Evolutionary conservation across 2,113 vertebrate species (phyloP).

Genomic region (Sinocyclocheilus maitianheensis): DNA sequence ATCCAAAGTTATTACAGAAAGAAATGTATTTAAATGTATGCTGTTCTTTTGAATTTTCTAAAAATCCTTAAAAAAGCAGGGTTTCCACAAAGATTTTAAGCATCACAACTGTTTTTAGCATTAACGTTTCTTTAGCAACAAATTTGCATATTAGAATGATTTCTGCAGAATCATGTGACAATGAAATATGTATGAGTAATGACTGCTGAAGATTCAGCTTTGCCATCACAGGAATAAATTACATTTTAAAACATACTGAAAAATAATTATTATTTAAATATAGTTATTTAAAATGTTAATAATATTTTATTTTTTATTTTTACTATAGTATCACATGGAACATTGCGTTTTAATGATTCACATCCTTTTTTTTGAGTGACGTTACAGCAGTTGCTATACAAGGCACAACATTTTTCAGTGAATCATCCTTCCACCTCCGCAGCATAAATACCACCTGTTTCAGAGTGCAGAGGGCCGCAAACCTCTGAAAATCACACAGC

Average conservation of each 20-base stretch:
- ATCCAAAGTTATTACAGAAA: not conserved
- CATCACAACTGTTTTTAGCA: too few species aligned
- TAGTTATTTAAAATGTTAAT: too few species aligned
- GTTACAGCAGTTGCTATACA: slow-evolving; percentile 46
- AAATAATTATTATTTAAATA: not conserved
- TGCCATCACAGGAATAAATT: not conserved
- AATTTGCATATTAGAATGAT: not conserved
- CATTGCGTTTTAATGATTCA: slow-evolving; percentile 50
- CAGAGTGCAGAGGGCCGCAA: slow-evolving; percentile 31
- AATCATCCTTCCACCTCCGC: slow-evolving; percentile 61
- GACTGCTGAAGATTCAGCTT: not conserved
- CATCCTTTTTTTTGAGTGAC: slow-evolving; percentile 38
- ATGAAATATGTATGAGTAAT: not conserved
- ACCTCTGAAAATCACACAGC: slow-evolving; percentile 34
- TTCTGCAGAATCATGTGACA: not conserved
- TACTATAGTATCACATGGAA: not conserved
- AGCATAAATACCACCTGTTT: slow-evolving; percentile 63
- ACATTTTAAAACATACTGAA: not conserved
- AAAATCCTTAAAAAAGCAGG: not conserved
- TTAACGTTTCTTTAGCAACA: not conserved
- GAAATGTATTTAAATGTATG: not conserved
- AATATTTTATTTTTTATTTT: too few species aligned
- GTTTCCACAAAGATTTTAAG: too few species aligned
- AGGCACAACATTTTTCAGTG: slow-evolving; percentile 46
- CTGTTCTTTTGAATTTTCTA: not conserved